Evolutionary conservation across 2,113 vertebrate species (phyloP).

Genomic region (Macquaria australasica): DNA sequence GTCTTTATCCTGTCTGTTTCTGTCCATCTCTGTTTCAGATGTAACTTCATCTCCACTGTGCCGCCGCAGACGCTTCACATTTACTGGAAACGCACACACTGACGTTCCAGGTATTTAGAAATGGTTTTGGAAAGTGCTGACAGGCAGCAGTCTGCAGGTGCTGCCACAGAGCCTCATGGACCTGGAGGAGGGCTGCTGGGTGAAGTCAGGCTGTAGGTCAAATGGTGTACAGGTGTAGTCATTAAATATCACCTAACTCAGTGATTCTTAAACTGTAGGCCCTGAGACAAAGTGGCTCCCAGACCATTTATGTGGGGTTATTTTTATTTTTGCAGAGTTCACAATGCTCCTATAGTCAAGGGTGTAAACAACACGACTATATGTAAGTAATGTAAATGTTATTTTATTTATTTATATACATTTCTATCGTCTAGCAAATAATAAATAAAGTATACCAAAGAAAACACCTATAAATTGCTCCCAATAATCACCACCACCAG

Average conservation of each 20-base stretch:
- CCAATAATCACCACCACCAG: no score
- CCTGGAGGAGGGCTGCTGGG: neutral
- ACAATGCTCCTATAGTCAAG: neutral
- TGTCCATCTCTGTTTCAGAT: neutral
- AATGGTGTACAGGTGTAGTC: neutral
- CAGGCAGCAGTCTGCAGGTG: neutral
- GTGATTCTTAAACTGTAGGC: no score
- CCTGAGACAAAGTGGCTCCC: neutral
- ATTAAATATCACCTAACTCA: neutral
- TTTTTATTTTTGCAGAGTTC: neutral
- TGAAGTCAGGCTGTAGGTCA: neutral
- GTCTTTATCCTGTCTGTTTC: neutral
- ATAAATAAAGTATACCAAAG: no score
- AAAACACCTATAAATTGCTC: no score
- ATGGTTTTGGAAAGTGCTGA: slow-evolving; percentile 20
- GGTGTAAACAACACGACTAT: no score
- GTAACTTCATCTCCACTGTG: slow-evolving; percentile 26
- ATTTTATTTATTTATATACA: no score
- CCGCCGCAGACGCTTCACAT: neutral
- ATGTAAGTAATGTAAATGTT: no score
- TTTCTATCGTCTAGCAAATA: no score
- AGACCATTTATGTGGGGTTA: neutral
- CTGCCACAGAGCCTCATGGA: neutral
- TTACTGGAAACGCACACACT: slow-evolving; percentile 15
- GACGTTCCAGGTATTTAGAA: neutral